Base-by-base conservation (phyloP, 2,113 vertebrate species). In the Ictalurus punctatus region DNA sequence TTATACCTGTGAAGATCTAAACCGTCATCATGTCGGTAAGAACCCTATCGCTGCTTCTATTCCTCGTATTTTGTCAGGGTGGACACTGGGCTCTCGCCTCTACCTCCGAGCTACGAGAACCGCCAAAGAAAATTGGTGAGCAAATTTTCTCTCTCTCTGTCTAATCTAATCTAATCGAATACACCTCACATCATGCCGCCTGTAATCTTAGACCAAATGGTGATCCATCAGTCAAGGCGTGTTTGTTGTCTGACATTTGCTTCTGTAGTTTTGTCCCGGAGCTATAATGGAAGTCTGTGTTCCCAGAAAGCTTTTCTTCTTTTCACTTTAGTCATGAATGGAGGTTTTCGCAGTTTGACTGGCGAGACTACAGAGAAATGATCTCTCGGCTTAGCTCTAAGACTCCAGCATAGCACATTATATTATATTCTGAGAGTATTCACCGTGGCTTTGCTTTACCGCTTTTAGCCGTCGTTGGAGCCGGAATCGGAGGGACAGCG, bases 401-500 rank as follows among this genome's bases (percentile, higher is more conserved):
- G 2, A 6, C 25, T 34, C 16, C 52, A 34, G 52, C 4, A 1
- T 54, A 48, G 44, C 44, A 48, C 6, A 9, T 78, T 74, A 25
- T 10, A 74, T 48, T 16, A 37, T 58, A 34, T 81, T 6, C 52
- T 61, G 17, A 61, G 10, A 61, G 1, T 25, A 9, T 54, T n/a
- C 58, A 23, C 44, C 3, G 8, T 25, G 3, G 7, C n/a, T 83
- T 78, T 25, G 6, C 4, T 23, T 4, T 79, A 73, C 27, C 1
- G 34, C 30, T 17, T 61, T 58, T 84, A 99, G 98, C 97, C 10
- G 94, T 99, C 87, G 93, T 99, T 0, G 98, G 98, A 84, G 97
- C 95, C 1, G 98, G 98, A 40, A 97, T 99, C 6, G 97, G 98
- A 6, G 98, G 98, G 27, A 92, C 97, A 0, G 95, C 97, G 0